These are phyloP conservation scores for Silurus asotus DNA, from an alignment of 2,113 vertebrate genomes.

Conservation along the genomic window DNA sequence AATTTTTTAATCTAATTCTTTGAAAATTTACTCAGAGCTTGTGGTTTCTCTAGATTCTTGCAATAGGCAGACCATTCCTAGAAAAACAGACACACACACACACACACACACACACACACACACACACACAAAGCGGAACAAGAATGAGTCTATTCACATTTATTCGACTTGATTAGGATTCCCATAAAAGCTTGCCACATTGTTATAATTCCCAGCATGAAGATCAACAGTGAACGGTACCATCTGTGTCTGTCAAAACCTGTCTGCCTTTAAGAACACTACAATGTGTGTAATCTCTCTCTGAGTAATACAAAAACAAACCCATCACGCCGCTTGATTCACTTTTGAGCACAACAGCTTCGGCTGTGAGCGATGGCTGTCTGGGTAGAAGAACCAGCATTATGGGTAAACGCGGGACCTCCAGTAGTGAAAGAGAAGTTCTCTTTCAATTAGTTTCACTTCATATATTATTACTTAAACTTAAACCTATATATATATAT, in stretches of 20 bases:
- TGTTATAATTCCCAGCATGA: background rate
- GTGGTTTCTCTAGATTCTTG: background rate
- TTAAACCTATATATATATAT: too few species aligned
- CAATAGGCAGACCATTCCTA: background rate
- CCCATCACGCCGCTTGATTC: too few species aligned
- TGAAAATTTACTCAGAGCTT: background rate
- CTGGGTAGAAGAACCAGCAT: too few species aligned
- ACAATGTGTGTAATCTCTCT: background rate
- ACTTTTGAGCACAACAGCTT: too few species aligned
- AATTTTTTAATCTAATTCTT: background rate
- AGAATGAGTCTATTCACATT: background rate
- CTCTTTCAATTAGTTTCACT: background rate
- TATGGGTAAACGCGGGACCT: too few species aligned
- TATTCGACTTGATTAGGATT: background rate
- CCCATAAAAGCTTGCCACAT: background rate
- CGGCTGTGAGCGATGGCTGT: too few species aligned
- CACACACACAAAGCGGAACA: background rate
- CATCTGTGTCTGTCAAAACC: background rate
- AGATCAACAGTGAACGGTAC: background rate
- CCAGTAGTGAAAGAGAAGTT: background rate
- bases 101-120: too few species aligned
- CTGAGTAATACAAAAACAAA: background rate
- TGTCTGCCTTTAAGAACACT: background rate
- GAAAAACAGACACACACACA: too few species aligned
- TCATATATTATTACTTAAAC: background rate